Evolutionary conservation across 23 tunicate genomes (phyloP), one percentile per base, ranked within the genome.

Genomic region (Ciona savignyi): DNA sequence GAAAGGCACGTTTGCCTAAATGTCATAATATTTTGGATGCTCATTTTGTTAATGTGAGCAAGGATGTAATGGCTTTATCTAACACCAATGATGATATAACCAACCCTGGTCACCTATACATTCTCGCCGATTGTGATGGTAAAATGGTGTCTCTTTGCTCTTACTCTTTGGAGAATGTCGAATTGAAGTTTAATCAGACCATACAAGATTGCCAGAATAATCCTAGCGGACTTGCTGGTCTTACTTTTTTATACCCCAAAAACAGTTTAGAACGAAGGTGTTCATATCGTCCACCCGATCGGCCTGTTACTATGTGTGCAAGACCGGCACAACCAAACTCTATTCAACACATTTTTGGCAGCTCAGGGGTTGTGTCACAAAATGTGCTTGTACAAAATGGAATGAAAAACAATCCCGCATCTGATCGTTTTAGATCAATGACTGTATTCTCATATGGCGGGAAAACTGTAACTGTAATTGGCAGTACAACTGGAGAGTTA

Each of bases 401-500:
- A 29, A 34, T 22, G 34, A 27, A n/a, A 33, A 33, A 70, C 56
- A 34, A 32, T 3, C 56, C 74, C 25, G 25, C n/a, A 24, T 66
- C 70, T 24, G 30, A 33, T 24, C 70, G 20, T 66, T n/a, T n/a
- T n/a, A n/a, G n/a, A n/a, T n/a, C n/a, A n/a, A n/a, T n/a, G n/a
- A n/a, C n/a, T n/a, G n/a, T 34, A 21, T 3, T 66, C 30, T 34
- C 29, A 27, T 66, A 66, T 23, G 60, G 48, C 24, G 34, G 3
- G 0, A 66, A 70, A 4, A 80, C 84, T 25, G 70, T 80, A 63
- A 77, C 70, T 80, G 84, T 56, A 4, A 23, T 71, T 33, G 84
- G 84, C 0, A 42, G 77, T 4, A 69, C 28, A 31, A 70, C 33
- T 62, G 84, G 84, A 33, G 3, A 30, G 1, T 3, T 80, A 4